phyloP scores from a whole-genome alignment of 2,797 vertebrate genomes.

The Toxotes lorentzi region DNA sequence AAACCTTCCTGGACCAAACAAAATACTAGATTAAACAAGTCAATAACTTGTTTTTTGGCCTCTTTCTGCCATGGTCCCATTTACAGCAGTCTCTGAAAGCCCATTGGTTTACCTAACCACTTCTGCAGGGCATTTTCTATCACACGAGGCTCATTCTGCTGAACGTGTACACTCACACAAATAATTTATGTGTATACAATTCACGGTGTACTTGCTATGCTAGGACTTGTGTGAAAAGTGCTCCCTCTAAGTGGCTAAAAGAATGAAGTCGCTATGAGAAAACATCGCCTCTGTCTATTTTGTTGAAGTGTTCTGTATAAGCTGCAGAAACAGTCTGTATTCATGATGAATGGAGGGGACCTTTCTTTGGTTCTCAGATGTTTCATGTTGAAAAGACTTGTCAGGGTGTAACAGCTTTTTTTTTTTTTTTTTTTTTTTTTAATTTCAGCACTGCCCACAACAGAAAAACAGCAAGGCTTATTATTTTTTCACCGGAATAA shows the following conservation, averaged over 20 bases:
- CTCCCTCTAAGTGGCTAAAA: conserved; percentile 3
- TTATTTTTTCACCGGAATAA: background rate
- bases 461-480: background rate
- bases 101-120: conserved; percentile 13
- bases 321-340: conserved; percentile 5
- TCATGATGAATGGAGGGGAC: conserved; percentile 18
- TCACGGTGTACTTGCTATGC: background rate
- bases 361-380: conserved; percentile 8
- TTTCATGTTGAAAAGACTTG: conserved; percentile 23
- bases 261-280: background rate
- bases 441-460: background rate
- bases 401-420: conserved; percentile 2
- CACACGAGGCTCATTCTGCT: conserved; percentile 17
- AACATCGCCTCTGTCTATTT: conserved; percentile 17
- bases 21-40: conserved; percentile 2
- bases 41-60: background rate
- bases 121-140: conserved; percentile 9
- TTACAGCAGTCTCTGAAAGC: conserved; percentile 23
- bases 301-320: background rate
- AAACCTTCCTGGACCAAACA: conserved; percentile 4
- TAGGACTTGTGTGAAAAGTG: conserved; percentile 39
- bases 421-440: background rate
- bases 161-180: conserved; percentile 7
- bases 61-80: conserved; percentile 11
- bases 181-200: conserved; percentile 33